Conservation (phyloP, 2,113 vertebrate genomes). For the Laterallus jamaicensis region DNA sequence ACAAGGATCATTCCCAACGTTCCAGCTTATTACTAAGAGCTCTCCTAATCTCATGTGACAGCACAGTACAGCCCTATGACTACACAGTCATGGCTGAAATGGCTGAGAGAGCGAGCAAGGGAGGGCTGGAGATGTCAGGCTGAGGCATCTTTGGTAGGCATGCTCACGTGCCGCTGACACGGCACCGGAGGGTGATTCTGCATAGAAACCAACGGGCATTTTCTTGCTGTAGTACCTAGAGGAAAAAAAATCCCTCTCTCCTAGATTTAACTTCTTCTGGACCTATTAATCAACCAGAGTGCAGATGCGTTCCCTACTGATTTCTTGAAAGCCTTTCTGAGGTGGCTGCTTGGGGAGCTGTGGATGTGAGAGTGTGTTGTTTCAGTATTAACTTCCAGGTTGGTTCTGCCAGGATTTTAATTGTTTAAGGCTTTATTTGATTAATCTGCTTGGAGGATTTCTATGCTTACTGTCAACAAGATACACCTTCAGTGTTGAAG, state of each 20-base stretch:
- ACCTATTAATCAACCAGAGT: neutral
- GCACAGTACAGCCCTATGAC: neutral
- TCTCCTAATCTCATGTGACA: neutral
- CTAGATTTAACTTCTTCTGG: neutral
- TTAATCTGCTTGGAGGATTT: neutral
- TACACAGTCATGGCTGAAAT: neutral
- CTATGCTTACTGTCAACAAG: neutral
- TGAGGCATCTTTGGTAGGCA: neutral
- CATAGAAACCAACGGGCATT: neutral
- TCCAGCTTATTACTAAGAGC: neutral
- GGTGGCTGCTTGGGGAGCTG: neutral
- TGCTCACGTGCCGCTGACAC: accelerated
- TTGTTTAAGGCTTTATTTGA: neutral
- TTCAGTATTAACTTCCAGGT: neutral
- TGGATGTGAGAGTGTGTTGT: neutral
- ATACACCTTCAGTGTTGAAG: neutral
- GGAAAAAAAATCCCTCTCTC: neutral
- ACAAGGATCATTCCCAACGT: neutral
- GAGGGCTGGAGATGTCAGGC: neutral
- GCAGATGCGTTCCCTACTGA: neutral
- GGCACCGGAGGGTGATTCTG: neutral
- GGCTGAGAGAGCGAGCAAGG: accelerated
- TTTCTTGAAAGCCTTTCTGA: neutral
- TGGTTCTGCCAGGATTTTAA: neutral
- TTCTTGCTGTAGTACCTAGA: neutral